Conservation (phyloP, 2,888 invertebrate species). For the Acronicta psi region DNA sequence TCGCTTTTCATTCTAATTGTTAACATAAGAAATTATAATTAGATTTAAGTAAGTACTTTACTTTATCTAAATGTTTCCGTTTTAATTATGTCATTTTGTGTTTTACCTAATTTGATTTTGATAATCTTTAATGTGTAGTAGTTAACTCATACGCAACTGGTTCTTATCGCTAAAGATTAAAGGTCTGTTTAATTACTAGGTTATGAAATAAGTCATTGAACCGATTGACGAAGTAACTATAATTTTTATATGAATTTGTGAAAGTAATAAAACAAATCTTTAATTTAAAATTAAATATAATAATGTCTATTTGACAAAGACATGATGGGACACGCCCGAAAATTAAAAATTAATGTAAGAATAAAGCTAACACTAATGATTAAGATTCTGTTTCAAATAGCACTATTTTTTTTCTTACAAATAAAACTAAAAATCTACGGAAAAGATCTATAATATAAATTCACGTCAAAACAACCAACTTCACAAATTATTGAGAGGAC, state of each 20-base stretch:
- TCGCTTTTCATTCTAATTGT: slow-evolving; percentile 64
- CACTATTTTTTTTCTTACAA: too few species aligned
- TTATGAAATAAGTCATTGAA: slow-evolving; percentile 49
- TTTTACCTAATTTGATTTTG: slow-evolving; percentile 38
- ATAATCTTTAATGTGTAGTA: slow-evolving; percentile 55
- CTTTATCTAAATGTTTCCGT: slow-evolving; percentile 55
- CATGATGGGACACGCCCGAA: too few species aligned
- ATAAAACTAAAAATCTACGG: too few species aligned
- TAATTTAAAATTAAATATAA: slow-evolving; percentile 30
- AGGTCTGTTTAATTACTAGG: slow-evolving; percentile 53
- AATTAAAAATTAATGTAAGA: too few species aligned
- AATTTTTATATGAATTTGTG: slow-evolving; percentile 41
- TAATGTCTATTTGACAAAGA: slow-evolving; percentile 22
- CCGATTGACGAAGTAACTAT: slow-evolving; percentile 14
- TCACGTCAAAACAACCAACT: too few species aligned
- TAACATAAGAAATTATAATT: slow-evolving; percentile 62
- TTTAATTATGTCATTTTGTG: slow-evolving; percentile 50
- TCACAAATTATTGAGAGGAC: too few species aligned
- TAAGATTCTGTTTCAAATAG: too few species aligned
- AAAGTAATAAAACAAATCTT: slow-evolving; percentile 47
- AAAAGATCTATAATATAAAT: too few species aligned
- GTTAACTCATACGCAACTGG: slow-evolving; percentile 43
- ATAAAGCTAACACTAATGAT: too few species aligned
- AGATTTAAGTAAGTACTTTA: slow-evolving; percentile 52
- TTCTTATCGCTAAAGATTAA: slow-evolving; percentile 43